A percentile compares a stretch with the other conserved stretches of the same genome.
phyloP scores from a whole-genome alignment of 1,140 invertebrate genomes.

The Solen grandis region DNA sequence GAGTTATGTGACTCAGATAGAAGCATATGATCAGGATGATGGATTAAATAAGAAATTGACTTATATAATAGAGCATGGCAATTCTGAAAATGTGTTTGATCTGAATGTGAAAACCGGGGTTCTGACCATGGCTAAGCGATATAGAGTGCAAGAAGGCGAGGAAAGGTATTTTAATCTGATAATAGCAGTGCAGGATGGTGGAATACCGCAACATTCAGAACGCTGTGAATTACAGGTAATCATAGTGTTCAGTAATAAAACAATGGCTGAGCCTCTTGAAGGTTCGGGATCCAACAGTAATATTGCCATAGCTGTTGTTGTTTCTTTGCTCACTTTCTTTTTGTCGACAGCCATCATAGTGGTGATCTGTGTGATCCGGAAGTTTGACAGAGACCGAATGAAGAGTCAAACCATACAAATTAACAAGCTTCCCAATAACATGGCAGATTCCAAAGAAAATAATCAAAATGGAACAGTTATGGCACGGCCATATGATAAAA shows the following conservation, averaged over 20 bases:
- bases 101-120: constrained; percentile 63
- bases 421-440: constrained; percentile 54
- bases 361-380: constrained; percentile 67
- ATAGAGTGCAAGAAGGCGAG: constrained; percentile 47
- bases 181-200: constrained; percentile 67
- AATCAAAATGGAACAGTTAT: constrained; percentile 29
- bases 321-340: constrained; percentile 68
- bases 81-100: constrained; percentile 87
- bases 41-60: constrained; percentile 92
- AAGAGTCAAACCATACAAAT: constrained; percentile 47
- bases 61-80: constrained; percentile 92
- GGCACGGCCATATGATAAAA: constrained; percentile 44
- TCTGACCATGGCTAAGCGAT: constrained; percentile 54
- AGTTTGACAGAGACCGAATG: constrained; percentile 50
- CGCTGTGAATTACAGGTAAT: constrained; percentile 60
- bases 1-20: constrained; percentile 61
- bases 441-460: constrained; percentile 46
- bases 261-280: constrained; percentile 37
- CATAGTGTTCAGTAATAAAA: constrained; percentile 67
- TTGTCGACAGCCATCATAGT: constrained; percentile 68
- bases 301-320: constrained; percentile 70
- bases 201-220: constrained; percentile 56
- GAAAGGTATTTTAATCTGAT: constrained; percentile 60
- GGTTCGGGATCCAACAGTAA: constrained; percentile 59
- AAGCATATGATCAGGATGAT: constrained; percentile 91